Evolutionary conservation across 2,113 vertebrate species (phyloP), one percentile per base, ranked within the genome.

Genomic region (Pygoscelis adeliae): DNA sequence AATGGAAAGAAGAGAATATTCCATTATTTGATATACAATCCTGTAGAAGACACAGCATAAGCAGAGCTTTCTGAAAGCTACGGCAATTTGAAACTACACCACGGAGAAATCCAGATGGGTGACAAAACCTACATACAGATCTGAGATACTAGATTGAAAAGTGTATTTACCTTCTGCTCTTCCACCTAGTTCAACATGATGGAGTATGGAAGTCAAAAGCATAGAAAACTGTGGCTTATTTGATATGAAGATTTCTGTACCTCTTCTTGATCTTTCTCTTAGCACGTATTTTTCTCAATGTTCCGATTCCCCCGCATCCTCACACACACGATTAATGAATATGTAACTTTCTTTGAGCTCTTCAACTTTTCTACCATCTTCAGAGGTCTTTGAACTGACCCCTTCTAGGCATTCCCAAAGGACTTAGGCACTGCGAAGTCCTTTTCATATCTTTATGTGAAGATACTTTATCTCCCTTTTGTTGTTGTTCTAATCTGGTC

Each of bases 281-380:
- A 36, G 29, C 1, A 3, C 0, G 0, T 14, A 3, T 58, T 66
- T 70, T 49, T 81, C 36, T 83, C 4, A 3, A 10, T 89, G 50
- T 58, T 46, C 42, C 0, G 0, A 8, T n/a, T 58, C 18, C 32
- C 26, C 72, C 56, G 26, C 4, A 2, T 34, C 49, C 44, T 62
- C 58, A 47, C 46, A 49, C n/a, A n/a, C 9, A 20, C 3, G 6
- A 30, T 58, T 36, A 30, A 82, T 19, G 36, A 87, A 63, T 34
- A 44, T 6, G 4, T 29, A 69, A 16, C 27, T 83, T 58, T 15
- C 40, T 65, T 62, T 36, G 17, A 25, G 19, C 34, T 74, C 32
- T 88, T 19, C 20, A 40, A 1, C 40, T 72, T 83, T 26, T 76
- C 55, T 83, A 62, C 29, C 29, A 8, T 25, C 58, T 55, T 77